Evolutionary conservation across 1,140 invertebrate genomes (phyloP).

Genomic region (Agrilus planipennis): DNA sequence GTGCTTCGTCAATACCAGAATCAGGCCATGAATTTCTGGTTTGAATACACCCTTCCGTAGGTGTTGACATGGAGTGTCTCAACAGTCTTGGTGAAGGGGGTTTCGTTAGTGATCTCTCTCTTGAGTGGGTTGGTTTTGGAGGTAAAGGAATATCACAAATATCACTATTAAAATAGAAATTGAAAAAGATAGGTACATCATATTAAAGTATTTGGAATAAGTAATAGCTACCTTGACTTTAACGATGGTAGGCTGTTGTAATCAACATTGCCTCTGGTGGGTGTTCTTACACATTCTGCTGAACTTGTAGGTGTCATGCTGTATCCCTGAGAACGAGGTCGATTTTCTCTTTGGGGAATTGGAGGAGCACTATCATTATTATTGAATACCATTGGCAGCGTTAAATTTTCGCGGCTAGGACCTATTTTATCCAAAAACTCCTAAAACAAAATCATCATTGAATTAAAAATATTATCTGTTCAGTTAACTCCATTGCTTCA

Average conservation of each 20-base stretch:
- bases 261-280: constrained; percentile 30
- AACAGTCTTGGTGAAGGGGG: constrained; percentile 45
- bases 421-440: constrained; percentile 10
- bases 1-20: constrained; percentile 40
- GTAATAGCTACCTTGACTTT: constrained; percentile 24
- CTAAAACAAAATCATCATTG: not conserved
- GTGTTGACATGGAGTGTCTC: constrained; percentile 40
- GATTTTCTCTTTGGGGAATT: constrained; percentile 43
- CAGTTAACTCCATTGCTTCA: too few relatives aligned
- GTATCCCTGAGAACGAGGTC: constrained; percentile 44
- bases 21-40: constrained; percentile 49
- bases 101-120: constrained; percentile 43
- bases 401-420: constrained; percentile 27
- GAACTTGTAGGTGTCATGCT: constrained; percentile 28
- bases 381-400: constrained; percentile 25
- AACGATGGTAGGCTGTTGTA: constrained; percentile 34
- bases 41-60: constrained; percentile 32
- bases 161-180: constrained; percentile 20
- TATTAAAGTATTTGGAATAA: not conserved
- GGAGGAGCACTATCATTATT: constrained; percentile 36
- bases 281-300: constrained; percentile 26
- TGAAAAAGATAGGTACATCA: not conserved
- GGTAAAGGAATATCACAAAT: constrained; percentile 32
- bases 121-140: constrained; percentile 40
- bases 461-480: too few relatives aligned